Evolutionary conservation across 2,888 invertebrate species (phyloP), one percentile per base, ranked within the genome.

Genomic region (Leucania comma): DNA sequence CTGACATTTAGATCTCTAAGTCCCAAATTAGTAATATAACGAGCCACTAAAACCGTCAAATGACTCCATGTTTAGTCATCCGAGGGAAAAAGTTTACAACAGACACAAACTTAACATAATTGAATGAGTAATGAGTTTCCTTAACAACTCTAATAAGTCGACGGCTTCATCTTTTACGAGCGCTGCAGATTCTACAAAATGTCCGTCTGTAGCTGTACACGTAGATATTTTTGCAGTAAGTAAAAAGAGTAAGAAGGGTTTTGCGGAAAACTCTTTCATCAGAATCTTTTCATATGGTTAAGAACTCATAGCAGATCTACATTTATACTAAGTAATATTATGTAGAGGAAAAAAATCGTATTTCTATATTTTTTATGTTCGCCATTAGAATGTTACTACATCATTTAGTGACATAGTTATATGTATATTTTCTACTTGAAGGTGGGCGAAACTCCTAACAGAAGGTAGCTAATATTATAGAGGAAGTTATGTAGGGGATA

Each of bases 121-220:
- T 85, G 80, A 85, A 79, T 81, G 69, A 76, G 65, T 77, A 84
- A 78, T 75, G 72, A 74, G 64, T 67, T 69, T 75, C 81, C 72
- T 68, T 75, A 80, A 83, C 80, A 78, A 80, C 71, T 78, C 60
- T 72, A 78, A 74, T 78, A 82, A 75, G 68, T 59, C 73, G 61
- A 51, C 68, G 42, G 54, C 54, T 80, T 59, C 53, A 69, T 76
- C 61, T 68, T 78, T 84, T 83, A 78, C 71, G 74, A 70, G 50
- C 68, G 69, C 72, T 65, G 54, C 69, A 72, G 78, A 72, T 75
- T 75, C 62, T 60, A 68, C 75, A 76, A 68, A 67, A 57, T 75
- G 65, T 63, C 26, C 73, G 60, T 24, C 58, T 59, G 58, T 59
- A 59, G 17, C 24, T 5, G 3, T 59, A 35, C 60, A 69, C 10